Base-by-base conservation (phyloP, 2,113 vertebrate species). In the Struthio camelus region DNA sequence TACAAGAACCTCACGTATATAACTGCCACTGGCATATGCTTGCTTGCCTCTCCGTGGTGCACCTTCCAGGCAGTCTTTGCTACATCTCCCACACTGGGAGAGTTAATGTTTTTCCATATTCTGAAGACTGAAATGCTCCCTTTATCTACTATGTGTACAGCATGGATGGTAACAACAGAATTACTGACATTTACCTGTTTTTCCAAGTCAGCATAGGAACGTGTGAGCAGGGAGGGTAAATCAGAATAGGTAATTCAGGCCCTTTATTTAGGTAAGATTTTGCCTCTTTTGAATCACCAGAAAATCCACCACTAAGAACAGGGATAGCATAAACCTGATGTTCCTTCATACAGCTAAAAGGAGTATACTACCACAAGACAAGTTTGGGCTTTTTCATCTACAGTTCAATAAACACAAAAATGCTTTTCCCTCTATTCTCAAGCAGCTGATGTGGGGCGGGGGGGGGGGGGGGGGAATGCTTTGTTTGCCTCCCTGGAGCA, bases 1-100 rank as follows among this genome's bases (percentile, higher is more conserved):
- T 70, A 48, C 10, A 34, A n/a, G 34, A 70, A 44, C 32, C 23
- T n/a, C 30, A 67, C 44, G 51, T 5, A 34, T 25, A 18, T 40
- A 56, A 5, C 6, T 8, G 58, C 19, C 28, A 53, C 6, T 11
- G 28, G 5, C 17, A 4, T 1, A 5, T 1, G 6, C 15, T 1
- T 3, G 11, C 65, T 36, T 48, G 13, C 36, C 42, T n/a, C 23
- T 53, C 30, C 46, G n/a, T 40, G 32, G 40, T 24, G 48, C 59
- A 50, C 10, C 23, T 67, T 61, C 44, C 23, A 84, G 30, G 36
- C 19, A 36, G 8, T 16, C 59, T 51, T 34, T 46, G 22, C 34
- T 36, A 8, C 18, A 46, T 14, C 46, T 71, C 34, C 28, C 4
- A 2, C 46, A 83, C 25, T 38, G n/a, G 40, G 34, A 25, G 25